Percentiles rank a stretch among this genome's conserved stretches.
Conservation (phyloP, 1,140 invertebrate genomes). For the Colletes latitarsis region DNA sequence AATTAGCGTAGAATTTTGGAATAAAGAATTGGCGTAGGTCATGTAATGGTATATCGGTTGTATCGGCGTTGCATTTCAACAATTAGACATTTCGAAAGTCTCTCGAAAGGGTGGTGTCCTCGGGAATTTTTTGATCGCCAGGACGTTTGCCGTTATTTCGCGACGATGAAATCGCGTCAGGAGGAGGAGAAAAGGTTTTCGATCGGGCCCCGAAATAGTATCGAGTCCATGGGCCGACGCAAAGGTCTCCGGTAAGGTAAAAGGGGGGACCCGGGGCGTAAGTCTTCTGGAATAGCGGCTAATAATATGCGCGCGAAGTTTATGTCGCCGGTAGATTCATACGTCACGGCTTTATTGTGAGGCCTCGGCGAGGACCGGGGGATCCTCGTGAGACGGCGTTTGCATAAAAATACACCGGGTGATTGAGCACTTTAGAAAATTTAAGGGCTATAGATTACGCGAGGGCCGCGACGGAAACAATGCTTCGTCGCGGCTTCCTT, state of each 20-base stretch:
- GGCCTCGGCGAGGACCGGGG: constrained; percentile 45
- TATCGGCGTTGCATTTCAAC: no score
- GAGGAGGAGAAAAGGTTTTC: constrained; percentile 16
- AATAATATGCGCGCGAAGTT: constrained; percentile 75
- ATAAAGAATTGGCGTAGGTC: no score
- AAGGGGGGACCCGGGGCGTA: constrained; percentile 10
- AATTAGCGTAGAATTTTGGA: no score
- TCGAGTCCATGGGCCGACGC: constrained; percentile 32
- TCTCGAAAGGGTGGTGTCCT: no score
- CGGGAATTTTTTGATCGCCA: no score
- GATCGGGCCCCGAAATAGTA: constrained; percentile 41
- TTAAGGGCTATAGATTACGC: constrained; percentile 76
- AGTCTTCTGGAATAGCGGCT: constrained; percentile 63
- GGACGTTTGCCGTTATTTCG: not conserved
- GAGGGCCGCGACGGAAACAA: constrained; percentile 69
- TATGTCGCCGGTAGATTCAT: constrained; percentile 75
- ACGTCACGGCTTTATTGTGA: constrained; percentile 72
- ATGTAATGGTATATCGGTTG: no score
- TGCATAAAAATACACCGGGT: constrained; percentile 77
- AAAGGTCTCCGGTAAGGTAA: constrained; percentile 60
- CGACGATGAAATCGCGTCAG: constrained; percentile 6
- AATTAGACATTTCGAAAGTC: no score
- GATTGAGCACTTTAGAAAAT: constrained; percentile 79
- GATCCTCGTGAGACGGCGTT: constrained; percentile 65
- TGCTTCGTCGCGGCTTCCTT: constrained; percentile 60